Percentiles rank a stretch among this genome's conserved stretches.
Conservation (phyloP, 2,888 invertebrate species). For the Heliconius hortense region DNA sequence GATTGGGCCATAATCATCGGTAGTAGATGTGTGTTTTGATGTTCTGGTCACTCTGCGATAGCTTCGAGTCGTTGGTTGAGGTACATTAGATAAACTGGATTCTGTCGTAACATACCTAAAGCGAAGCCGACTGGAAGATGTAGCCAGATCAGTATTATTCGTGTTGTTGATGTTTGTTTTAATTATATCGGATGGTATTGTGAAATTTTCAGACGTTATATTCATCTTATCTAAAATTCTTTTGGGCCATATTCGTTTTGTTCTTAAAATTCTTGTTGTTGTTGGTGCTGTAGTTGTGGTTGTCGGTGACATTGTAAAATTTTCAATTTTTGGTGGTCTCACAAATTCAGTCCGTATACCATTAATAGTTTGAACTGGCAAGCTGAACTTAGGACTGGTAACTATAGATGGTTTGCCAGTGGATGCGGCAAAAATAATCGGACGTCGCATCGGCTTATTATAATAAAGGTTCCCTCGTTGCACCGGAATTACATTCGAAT, state of each 20-base stretch:
- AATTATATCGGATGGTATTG: slow-evolving; percentile 51
- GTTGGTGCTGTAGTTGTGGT: slow-evolving; percentile 56
- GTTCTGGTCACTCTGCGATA: slow-evolving; percentile 69
- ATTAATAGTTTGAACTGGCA: slow-evolving; percentile 71
- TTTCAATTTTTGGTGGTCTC: slow-evolving; percentile 58
- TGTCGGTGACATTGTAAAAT: slow-evolving; percentile 49
- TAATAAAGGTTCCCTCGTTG: slow-evolving; percentile 45
- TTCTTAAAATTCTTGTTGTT: slow-evolving; percentile 67
- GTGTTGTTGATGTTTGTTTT: slow-evolving; percentile 51
- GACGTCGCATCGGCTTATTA: slow-evolving; percentile 48
- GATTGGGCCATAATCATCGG: slow-evolving; percentile 52
- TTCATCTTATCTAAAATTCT: slow-evolving; percentile 59
- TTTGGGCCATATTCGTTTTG: slow-evolving; percentile 77
- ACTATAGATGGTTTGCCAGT: slow-evolving; percentile 54
- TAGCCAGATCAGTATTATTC: slow-evolving; percentile 55
- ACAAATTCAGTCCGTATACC: slow-evolving; percentile 67
- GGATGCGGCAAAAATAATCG: slow-evolving; percentile 58
- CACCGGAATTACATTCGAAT: slow-evolving; percentile 64
- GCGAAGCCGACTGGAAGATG: slow-evolving; percentile 55
- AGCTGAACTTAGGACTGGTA: slow-evolving; percentile 63
- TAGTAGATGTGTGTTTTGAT: slow-evolving; percentile 60
- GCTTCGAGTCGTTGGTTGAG: slow-evolving; percentile 55
- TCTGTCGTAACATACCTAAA: slow-evolving; percentile 56
- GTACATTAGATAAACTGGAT: slow-evolving; percentile 42
- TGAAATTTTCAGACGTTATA: slow-evolving; percentile 49